Evolutionary conservation across 2,888 invertebrate genomes (phyloP).

Genomic region (Netelia inedita): DNA sequence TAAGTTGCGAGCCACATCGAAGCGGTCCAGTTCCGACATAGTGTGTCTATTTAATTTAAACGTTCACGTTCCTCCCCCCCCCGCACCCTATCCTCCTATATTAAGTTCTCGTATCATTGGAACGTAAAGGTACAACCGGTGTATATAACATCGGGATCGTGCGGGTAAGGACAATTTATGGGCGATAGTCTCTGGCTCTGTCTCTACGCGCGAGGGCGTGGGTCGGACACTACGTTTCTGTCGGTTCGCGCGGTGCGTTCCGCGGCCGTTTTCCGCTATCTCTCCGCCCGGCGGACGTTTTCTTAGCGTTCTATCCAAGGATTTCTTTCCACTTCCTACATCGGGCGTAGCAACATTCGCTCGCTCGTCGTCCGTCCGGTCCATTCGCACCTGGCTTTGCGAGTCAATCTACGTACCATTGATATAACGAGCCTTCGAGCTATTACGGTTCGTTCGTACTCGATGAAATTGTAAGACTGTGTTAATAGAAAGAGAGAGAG

Average conservation of each 20-base stretch:
- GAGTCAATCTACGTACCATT: conserved; percentile 7
- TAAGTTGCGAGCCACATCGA: conserved; percentile 13
- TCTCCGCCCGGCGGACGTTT: conserved; percentile 37
- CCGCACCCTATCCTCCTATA: conserved; percentile 1
- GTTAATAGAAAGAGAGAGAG: not conserved
- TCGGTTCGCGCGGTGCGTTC: conserved; percentile 26
- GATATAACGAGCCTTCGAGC: conserved; percentile 40
- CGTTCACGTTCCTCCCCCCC: conserved; percentile 2
- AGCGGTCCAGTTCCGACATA: conserved; percentile 37
- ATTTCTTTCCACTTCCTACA: conserved; percentile 57
- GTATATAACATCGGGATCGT: conserved; percentile 25
- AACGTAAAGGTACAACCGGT: conserved; percentile 25
- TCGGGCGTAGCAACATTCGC: conserved; percentile 3
- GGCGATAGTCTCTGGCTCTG: conserved; percentile 59
- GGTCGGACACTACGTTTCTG: conserved; percentile 71
- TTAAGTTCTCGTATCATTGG: conserved; percentile 32
- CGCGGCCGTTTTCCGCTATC: conserved; percentile 73
- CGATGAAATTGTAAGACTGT: conserved; percentile 29
- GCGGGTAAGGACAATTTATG: conserved; percentile 77
- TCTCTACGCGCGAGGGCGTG: conserved; percentile 74
- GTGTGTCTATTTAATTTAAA: conserved; percentile 52
- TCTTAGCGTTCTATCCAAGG: not conserved
- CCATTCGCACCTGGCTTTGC: conserved; percentile 45
- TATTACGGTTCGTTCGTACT: conserved; percentile 24
- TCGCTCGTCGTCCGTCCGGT: conserved; percentile 24